Evolutionary conservation across 2,113 vertebrate species (phyloP), one percentile per base, ranked within the genome.

Genomic region (Neoarius graeffei): DNA sequence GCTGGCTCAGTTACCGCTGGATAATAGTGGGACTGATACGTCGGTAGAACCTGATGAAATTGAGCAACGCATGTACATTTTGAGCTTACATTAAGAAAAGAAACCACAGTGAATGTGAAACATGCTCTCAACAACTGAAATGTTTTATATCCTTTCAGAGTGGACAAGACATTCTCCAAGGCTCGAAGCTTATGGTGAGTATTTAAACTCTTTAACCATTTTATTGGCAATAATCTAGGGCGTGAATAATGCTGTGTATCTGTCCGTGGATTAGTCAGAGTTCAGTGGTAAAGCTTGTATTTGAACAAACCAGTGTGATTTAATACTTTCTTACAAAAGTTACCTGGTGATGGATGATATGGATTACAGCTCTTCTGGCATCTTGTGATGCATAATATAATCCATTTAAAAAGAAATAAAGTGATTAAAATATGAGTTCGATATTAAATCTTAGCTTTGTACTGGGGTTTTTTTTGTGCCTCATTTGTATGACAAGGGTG

Each of bases 91-190:
- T 60, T 6, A 23, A 8, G 4, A 54, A 54, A 54, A 54, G 52
- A 54, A 54, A 54, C 42, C 42, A 42, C 42, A 57, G 14, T 25
- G 25, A 64, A 35, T 73, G 64, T 85, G 35, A 48, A 81, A 73
- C 11, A n/a, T 27, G 60, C 54, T 66, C 7, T 52, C 25, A 62
- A 52, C 52, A 86, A 86, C 60, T 86, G 10, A 86, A 71, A 19
- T 74, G 52, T 73, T 81, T n/a, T 71, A 54, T 91, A 35, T 88
- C 52, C 62, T 91, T 89, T 74, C 88, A 92, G 92, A 85, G 90
- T 92, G 81, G 92, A 92, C 92, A 92, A 91, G 91, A 90, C 92
- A 83, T 92, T 92, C 83, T 89, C 91, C 85, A 92, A 83, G 85
- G 85, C 90, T 86, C 84, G 90, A 87, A 92, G 89, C 84, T 69